These are phyloP conservation scores for Scyliorhinus canicula DNA, from an alignment of 2,797 vertebrate genomes.

Conservation along the genomic window DNA sequence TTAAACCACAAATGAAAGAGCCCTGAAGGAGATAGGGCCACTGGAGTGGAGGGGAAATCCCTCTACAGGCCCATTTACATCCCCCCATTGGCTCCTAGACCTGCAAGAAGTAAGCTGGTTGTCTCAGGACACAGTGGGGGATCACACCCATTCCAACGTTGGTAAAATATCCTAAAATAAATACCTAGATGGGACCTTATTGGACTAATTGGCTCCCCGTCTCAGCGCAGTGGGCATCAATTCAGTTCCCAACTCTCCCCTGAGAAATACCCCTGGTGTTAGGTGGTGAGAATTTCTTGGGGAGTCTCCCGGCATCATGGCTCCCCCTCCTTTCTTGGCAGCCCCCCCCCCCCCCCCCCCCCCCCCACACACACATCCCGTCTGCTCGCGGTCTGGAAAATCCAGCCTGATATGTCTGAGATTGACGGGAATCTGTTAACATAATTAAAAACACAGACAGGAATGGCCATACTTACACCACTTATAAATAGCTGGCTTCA, in stretches of 20 bases:
- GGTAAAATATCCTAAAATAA: not conserved
- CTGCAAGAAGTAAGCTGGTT: not conserved
- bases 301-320: not conserved
- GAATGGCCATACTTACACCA: slow-evolving; percentile 34
- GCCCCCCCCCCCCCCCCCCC: no score
- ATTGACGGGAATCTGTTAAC: slow-evolving; percentile 32
- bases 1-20: not conserved
- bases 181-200: not conserved
- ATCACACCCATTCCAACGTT: no score
- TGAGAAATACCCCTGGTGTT: not conserved
- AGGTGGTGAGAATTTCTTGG: not conserved
- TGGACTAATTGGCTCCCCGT: not conserved
- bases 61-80: not conserved
- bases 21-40: not conserved
- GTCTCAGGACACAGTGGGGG: not conserved
- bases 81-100: not conserved
- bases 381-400: not conserved
- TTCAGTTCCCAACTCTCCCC: not conserved
- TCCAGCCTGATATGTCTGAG: not conserved
- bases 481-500: slow-evolving; percentile 59
- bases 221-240: not conserved
- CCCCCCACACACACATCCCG: no score
- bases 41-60: not conserved
- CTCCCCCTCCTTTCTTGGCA: not conserved
- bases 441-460: slow-evolving; percentile 9